Evolutionary conservation across 2,113 vertebrate species (phyloP).

Genomic region (Oenanthe melanoleuca): DNA sequence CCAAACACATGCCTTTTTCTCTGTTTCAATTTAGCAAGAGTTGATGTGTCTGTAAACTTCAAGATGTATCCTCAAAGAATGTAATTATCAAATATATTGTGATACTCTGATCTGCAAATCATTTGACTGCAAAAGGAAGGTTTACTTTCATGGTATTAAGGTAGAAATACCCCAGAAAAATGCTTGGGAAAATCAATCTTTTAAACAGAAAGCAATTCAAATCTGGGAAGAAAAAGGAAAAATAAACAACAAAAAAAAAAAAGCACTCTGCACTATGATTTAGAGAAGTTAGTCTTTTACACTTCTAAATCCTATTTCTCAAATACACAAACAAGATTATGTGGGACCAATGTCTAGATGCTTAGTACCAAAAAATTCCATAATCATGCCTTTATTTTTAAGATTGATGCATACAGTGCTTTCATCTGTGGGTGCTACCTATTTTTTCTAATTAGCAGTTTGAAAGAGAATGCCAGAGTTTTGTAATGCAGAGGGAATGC

Average conservation of each 20-base stretch:
- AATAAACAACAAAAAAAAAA: background rate
- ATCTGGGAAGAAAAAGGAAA: fast-evolving
- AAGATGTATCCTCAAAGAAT: background rate
- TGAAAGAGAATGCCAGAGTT: constrained; percentile 55
- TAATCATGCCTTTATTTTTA: background rate
- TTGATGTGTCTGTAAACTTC: background rate
- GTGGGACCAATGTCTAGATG: background rate
- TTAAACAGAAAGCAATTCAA: background rate
- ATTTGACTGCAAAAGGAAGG: background rate
- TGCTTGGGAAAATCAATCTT: background rate
- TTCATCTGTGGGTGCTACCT: constrained; percentile 39
- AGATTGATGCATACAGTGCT: background rate
- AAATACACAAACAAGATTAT: background rate
- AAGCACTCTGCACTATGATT: background rate
- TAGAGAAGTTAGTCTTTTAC: background rate
- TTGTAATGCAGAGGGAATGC: constrained; percentile 41
- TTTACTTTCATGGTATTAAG: background rate
- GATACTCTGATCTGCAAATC: background rate
- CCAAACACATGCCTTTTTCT: background rate
- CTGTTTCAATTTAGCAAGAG: background rate
- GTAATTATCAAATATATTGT: background rate
- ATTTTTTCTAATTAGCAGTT: constrained; percentile 52
- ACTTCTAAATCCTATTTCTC: background rate
- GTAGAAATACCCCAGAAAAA: background rate
- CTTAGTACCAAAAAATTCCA: background rate